Percentiles rank a stretch among this genome's conserved stretches.
Conservation (phyloP, 2,797 vertebrate species). For the Jordanella pulchra region DNA sequence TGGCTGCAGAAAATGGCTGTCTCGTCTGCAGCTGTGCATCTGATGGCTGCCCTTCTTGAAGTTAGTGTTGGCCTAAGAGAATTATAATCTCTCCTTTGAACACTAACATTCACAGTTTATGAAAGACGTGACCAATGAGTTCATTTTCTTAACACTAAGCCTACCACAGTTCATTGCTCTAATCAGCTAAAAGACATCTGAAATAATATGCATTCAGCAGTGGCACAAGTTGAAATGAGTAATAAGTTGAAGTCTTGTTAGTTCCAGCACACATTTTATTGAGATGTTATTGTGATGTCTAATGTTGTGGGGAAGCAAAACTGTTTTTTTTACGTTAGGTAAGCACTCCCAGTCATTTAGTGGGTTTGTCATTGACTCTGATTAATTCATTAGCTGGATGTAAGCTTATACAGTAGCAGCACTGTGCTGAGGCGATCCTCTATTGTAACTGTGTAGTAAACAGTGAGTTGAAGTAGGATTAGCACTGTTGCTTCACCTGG, state of each 20-base stretch:
- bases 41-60: constrained; percentile 27
- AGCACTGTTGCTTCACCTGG: constrained; percentile 34
- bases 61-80: constrained; percentile 27
- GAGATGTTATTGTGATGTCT: constrained; percentile 51
- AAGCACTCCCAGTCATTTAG: constrained; percentile 36
- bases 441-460: constrained; percentile 40
- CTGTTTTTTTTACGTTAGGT: constrained; percentile 29
- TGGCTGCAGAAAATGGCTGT: constrained; percentile 22
- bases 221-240: constrained; percentile 46
- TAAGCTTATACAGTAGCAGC: constrained; percentile 57
- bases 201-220: constrained; percentile 29
- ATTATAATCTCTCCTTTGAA: constrained; percentile 10
- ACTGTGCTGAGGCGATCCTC: constrained; percentile 33
- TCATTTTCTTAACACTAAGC: constrained; percentile 24
- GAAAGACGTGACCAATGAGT: constrained; percentile 9
- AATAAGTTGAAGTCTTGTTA: constrained; percentile 21
- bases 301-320: constrained; percentile 33
- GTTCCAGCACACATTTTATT: constrained; percentile 44
- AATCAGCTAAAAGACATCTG: constrained; percentile 10
- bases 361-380: constrained; percentile 35
- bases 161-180: constrained; percentile 15
- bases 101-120: constrained; percentile 5
- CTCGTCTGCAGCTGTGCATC: constrained; percentile 20
- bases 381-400: constrained; percentile 69
- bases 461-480: constrained; percentile 39